phyloP scores from a whole-genome alignment of 2,113 vertebrate species.

The Toxotes jaculatrix region DNA sequence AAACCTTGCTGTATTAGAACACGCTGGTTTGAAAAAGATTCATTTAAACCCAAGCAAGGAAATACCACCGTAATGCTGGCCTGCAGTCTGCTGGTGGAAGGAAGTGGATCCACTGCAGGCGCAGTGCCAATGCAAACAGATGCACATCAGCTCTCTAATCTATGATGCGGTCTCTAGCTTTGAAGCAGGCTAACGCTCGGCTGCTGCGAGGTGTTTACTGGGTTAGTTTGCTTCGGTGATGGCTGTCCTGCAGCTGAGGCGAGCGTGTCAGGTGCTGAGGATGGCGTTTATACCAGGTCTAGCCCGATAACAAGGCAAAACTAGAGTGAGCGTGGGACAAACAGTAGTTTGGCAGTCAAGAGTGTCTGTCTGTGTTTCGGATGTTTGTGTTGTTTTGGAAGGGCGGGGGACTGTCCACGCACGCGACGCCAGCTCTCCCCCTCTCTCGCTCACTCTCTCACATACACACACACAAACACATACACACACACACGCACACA shows the following conservation, averaged over 20 bases:
- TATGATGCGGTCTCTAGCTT: background rate
- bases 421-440: slow-evolving; percentile 18
- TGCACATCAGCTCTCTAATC: slow-evolving; percentile 36
- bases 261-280: background rate
- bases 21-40: too few relatives aligned
- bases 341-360: background rate
- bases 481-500: slow-evolving; percentile 26
- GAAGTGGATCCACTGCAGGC: slow-evolving; percentile 42
- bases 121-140: slow-evolving; percentile 51
- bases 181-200: slow-evolving; percentile 1
- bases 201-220: background rate
- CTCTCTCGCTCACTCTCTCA: slow-evolving; percentile 17
- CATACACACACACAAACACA: slow-evolving; percentile 30
- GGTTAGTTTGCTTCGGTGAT: background rate
- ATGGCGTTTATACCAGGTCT: background rate
- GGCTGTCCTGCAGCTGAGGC: background rate
- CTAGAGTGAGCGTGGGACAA: background rate
- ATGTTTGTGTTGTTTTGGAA: slow-evolving; percentile 58
- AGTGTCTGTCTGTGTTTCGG: background rate
- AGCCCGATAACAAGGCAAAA: background rate
- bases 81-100: slow-evolving; percentile 28
- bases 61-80: slow-evolving; percentile 11
- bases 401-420: slow-evolving; percentile 66
- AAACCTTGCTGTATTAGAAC: background rate
- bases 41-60: background rate